Percentiles rank a stretch among this genome's conserved stretches.
These are phyloP conservation scores for Bergia puertoricense DNA, from an alignment of 92 coral and sea anemone species.

Conservation along the genomic window DNA sequence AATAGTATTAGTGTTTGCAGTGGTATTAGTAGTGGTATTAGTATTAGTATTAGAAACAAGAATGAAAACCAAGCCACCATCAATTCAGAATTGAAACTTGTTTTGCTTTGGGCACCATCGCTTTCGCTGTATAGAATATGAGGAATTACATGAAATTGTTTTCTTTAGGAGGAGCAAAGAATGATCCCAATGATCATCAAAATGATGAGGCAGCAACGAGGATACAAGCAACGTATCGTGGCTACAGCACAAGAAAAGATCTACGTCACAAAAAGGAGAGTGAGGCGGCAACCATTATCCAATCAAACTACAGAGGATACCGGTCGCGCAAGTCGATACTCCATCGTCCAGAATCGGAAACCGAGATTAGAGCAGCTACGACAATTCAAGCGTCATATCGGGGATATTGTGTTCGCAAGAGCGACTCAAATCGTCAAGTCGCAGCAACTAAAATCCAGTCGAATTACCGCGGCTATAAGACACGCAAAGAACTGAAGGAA, in stretches of 20 bases:
- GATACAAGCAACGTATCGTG: slow-evolving; percentile 84
- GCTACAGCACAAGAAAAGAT: slow-evolving; percentile 55
- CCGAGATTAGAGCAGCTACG: slow-evolving; percentile 59
- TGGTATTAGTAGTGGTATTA: no score
- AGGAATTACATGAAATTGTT: background rate
- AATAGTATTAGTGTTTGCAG: no score
- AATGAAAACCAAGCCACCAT: no score
- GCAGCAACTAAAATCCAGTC: slow-evolving; percentile 57
- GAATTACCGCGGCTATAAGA: slow-evolving; percentile 57
- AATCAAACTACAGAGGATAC: slow-evolving; percentile 64
- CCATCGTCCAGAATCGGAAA: slow-evolving; percentile 39
- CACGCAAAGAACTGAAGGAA: slow-evolving; percentile 41
- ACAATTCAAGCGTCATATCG: slow-evolving; percentile 83
- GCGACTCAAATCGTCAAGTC: background rate
- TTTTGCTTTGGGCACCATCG: no score
- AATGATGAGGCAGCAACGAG: slow-evolving; percentile 57
- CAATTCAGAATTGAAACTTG: no score
- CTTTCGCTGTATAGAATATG: no score
- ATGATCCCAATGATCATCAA: slow-evolving; percentile 6
- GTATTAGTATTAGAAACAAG: no score
- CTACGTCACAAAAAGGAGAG: slow-evolving; percentile 13
- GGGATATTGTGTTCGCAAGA: slow-evolving; percentile 60
- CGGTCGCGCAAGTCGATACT: slow-evolving; percentile 27
- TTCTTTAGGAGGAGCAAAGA: background rate
- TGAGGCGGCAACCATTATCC: slow-evolving; percentile 73